phyloP scores from a whole-genome alignment of 2,797 vertebrate species.

The Sitta carolinensis region DNA sequence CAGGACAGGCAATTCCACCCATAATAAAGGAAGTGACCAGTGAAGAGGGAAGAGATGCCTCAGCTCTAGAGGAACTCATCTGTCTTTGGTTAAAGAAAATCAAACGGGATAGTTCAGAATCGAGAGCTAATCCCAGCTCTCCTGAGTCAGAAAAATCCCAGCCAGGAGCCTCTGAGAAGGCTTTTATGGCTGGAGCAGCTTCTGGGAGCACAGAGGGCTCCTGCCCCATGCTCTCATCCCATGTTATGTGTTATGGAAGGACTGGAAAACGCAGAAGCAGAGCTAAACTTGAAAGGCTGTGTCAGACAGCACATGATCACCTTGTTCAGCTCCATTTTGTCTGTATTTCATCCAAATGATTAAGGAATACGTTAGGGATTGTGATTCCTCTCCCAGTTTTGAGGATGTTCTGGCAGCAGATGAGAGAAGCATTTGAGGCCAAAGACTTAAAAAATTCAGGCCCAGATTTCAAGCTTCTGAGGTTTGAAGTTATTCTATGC shows the following conservation, averaged over 20 bases:
- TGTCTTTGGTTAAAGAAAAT: neutral
- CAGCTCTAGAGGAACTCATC: neutral
- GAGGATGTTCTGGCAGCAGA: neutral
- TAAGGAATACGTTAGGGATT: neutral
- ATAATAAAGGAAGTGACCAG: neutral
- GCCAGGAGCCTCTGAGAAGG: neutral
- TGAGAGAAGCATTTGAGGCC: neutral
- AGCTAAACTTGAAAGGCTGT: neutral
- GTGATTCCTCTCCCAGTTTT: neutral
- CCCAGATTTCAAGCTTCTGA: neutral
- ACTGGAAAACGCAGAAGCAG: neutral
- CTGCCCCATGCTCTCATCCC: neutral
- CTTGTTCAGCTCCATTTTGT: neutral
- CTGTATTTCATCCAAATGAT: neutral
- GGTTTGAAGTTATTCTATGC: neutral
- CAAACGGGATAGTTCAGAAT: rapidly evolving
- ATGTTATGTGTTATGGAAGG: neutral
- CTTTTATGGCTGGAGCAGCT: neutral
- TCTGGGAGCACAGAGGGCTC: neutral
- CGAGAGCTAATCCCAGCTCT: neutral
- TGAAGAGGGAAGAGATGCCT: neutral
- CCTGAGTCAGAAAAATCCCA: neutral
- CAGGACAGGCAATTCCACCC: neutral
- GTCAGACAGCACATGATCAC: neutral
- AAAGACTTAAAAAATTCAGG: neutral